Conservation (phyloP, 2,113 vertebrate genomes). For the Catharus minimus region DNA sequence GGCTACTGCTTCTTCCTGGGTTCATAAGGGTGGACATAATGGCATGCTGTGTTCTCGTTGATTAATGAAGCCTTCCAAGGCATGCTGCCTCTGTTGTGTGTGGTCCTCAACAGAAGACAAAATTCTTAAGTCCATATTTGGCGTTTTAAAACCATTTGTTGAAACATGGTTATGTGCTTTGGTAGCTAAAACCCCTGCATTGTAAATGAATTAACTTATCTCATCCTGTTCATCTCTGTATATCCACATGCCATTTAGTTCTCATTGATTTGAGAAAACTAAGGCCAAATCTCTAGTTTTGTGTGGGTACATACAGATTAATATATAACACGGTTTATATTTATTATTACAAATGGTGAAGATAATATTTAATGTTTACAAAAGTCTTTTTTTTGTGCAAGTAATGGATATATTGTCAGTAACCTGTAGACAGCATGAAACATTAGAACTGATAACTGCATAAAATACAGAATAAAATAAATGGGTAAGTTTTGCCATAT, state of each 20-base stretch:
- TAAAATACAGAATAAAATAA: neutral
- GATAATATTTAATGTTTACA: neutral
- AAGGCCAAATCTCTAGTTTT: neutral
- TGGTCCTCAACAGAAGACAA: neutral
- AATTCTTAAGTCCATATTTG: neutral
- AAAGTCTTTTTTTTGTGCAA: neutral
- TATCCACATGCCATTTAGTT: neutral
- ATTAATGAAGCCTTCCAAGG: neutral
- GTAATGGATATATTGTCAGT: neutral
- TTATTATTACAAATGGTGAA: neutral
- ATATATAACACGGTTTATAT: neutral
- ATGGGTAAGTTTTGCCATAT: neutral
- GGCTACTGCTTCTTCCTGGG: neutral
- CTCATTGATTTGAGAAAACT: neutral
- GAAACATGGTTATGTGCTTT: neutral
- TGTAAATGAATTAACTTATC: neutral
- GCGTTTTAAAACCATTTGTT: neutral
- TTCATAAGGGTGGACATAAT: neutral
- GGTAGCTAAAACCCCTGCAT: accelerated
- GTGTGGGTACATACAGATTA: neutral
- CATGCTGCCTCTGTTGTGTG: neutral
- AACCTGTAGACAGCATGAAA: neutral
- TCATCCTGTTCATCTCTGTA: neutral
- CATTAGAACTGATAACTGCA: neutral
- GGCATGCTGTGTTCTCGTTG: neutral